Evolutionary conservation across 1,140 invertebrate species (phyloP), one percentile per base, ranked within the genome.

Genomic region (Neodiprion pinetum): DNA sequence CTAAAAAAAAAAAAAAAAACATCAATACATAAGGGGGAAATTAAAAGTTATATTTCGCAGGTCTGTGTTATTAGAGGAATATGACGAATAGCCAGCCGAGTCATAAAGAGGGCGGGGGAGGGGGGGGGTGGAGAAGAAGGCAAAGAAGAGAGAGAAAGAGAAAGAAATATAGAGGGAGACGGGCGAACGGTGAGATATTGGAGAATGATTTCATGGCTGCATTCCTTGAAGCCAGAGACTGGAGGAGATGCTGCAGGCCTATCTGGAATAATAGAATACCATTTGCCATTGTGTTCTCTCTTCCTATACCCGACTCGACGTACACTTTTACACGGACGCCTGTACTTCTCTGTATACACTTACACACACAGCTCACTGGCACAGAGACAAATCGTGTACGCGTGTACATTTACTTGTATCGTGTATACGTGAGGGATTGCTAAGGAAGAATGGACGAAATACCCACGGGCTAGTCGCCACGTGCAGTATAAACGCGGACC

Each of bases 261-360:
- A 85, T 85, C 83, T 86, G 81, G 82, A 84, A 85, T 85, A 85
- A 85, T 85, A 85, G 84, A 85, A 85, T 85, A 83, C 83, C 82
- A 83, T 85, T 85, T 85, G 81, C 80, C 79, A 85, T 85, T 85
- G 84, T 85, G 76, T 76, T 80, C 72, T 76, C 66, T 74, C 73
- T 67, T 71, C 74, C 73, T 73, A 75, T 77, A 72, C 68, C 48
- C 7, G 17, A 21, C 72, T 7, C 73, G 40, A 53, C 17, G 61
- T 7, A 65, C 61, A 65, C 23, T 53, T 21, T 10, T 72, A 75
- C 74, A 17, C 17, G 17, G 72, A 21, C 21, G 61, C 21, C 14
- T 14, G 61, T 66, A 66, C 61, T 14, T 21, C 61, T 66, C 21
- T 14, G 61, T 40, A 40, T 40, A 40, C 28, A 40, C 5, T 3